Evolutionary conservation across 2,888 invertebrate genomes (phyloP).

Genomic region (Lasioglossum pauxillum): DNA sequence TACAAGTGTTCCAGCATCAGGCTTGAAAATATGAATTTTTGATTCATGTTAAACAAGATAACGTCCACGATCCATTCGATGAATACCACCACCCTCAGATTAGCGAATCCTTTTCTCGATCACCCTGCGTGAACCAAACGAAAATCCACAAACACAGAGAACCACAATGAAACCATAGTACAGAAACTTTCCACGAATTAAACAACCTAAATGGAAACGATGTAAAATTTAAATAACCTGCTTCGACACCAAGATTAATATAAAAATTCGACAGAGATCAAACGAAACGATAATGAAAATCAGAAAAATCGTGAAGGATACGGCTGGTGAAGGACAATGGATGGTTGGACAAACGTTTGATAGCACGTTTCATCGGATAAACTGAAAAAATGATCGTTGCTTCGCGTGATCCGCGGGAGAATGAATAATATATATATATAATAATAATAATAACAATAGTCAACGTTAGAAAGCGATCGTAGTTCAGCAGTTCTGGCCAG

Average conservation of each 20-base stretch:
- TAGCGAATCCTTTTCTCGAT: constrained; percentile 2
- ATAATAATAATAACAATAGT: constrained; percentile 34
- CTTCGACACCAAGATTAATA: too few relatives aligned
- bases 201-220: background rate
- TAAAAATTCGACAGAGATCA: background rate
- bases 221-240: background rate
- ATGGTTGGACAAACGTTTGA: background rate
- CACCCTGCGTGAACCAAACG: background rate
- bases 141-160: background rate
- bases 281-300: background rate
- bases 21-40: constrained; percentile 2
- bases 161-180: background rate
- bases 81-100: background rate
- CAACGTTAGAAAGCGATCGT: constrained; percentile 72
- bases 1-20: background rate
- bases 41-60: background rate
- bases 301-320: background rate
- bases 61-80: background rate
- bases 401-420: constrained; percentile 74
- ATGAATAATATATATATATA: constrained; percentile 54
- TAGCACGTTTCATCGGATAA: constrained; percentile 56
- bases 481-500: constrained; percentile 78
- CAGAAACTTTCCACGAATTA: background rate
- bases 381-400: constrained; percentile 83
- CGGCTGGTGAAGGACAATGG: background rate